Base-by-base conservation (phyloP, 2,113 vertebrate species). In the Mobula hypostoma region DNA sequence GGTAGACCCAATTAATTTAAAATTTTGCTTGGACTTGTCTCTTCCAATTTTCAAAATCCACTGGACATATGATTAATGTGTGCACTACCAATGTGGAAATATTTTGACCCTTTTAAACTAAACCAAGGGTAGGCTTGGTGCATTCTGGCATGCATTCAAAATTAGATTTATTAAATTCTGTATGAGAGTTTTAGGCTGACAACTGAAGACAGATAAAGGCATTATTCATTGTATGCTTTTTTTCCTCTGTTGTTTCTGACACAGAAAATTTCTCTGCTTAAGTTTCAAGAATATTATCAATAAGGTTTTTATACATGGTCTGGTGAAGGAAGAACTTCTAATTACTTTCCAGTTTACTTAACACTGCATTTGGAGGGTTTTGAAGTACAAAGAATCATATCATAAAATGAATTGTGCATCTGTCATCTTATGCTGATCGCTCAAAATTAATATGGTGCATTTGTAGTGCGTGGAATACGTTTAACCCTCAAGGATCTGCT, bases 41-140 rank as follows among this genome's bases (percentile, higher is more conserved):
- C 97, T 97, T 98, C 96, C 97, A 98, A 98, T 99, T 98, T 98
- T 97, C 97, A 97, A 98, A 99, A 98, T 98, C 98, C 96, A 96
- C 97, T 97, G 96, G 97, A 98, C 98, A 98, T 98, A 98, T 98
- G 98, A 98, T 98, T 98, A 98, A 98, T 98, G 98, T 96, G 96
- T 97, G 97, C 97, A 97, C 96, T 97, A 97, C 97, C 97, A 97
- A 98, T 98, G 96, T 94, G 97, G 98, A 99, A 98, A 98, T 98
- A 98, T 99, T 98, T 98, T 99, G 98, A 98, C 98, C 98, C 97
- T 98, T 98, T 98, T 98, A 99, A 99, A 99, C 97, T 98, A 97
- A 97, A 98, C 98, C 98, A 99, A 99, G 98, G 98, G 98, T 98
- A 99, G 97, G 98, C 97, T 97, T 97, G 98, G 97, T 98, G 97